These are phyloP conservation scores for Ictalurus furcatus DNA, from an alignment of 2,113 vertebrate genomes.

Conservation along the genomic window DNA sequence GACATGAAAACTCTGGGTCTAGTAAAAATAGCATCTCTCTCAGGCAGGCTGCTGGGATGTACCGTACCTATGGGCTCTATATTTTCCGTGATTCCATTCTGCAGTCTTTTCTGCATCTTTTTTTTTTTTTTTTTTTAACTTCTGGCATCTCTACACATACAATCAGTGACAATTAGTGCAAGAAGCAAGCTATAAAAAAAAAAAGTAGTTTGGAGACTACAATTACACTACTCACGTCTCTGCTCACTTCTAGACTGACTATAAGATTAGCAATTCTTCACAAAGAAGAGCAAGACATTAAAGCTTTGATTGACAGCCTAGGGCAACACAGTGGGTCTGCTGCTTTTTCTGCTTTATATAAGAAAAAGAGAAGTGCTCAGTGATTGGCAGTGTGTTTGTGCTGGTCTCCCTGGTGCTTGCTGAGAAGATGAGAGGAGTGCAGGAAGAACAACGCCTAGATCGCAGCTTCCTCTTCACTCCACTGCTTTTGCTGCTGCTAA, in stretches of 20 bases:
- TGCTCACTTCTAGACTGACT: slow-evolving; percentile 7
- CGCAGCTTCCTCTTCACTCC: slow-evolving; percentile 1
- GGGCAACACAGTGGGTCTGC: slow-evolving; percentile 44
- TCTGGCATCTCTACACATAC: background rate
- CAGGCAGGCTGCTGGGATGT: slow-evolving; percentile 11
- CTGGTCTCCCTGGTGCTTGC: slow-evolving; percentile 20
- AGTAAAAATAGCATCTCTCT: slow-evolving; percentile 46
- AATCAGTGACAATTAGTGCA: slow-evolving; percentile 14
- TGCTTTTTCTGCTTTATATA: slow-evolving; percentile 40
- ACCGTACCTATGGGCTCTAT: slow-evolving; percentile 1
- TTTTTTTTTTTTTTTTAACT: background rate
- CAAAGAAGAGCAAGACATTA: slow-evolving; percentile 44
- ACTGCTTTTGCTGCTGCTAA: background rate
- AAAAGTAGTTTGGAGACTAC: background rate
- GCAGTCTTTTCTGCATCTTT: background rate
- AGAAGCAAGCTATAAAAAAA: background rate
- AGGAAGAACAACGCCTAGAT: background rate
- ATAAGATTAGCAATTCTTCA: slow-evolving; percentile 15
- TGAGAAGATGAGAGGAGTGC: background rate
- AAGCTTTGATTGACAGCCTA: slow-evolving; percentile 54
- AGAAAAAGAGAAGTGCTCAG: slow-evolving; percentile 29
- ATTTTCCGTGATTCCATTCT: slow-evolving; percentile 22
- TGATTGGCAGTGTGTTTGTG: slow-evolving; percentile 45
- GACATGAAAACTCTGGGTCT: slow-evolving; percentile 25
- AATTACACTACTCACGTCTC: background rate